These are phyloP conservation scores for Talpa occidentalis DNA, from an alignment of 2,113 vertebrate genomes.

Conservation along the genomic window DNA sequence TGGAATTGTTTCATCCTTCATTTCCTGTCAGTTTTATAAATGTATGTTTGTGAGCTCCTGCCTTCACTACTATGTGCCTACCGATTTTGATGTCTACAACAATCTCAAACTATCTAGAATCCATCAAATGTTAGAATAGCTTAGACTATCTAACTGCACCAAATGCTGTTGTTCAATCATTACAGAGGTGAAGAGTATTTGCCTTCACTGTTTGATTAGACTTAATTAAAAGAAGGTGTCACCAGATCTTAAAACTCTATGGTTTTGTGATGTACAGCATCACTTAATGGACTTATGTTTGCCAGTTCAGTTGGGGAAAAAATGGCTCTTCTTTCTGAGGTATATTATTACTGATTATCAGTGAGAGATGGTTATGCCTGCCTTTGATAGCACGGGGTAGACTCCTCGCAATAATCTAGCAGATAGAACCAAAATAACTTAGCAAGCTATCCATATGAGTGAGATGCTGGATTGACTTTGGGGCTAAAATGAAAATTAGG, in stretches of 20 bases:
- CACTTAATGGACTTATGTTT: background rate
- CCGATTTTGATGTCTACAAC: background rate
- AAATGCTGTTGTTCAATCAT: background rate
- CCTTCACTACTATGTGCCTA: background rate
- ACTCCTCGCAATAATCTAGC: background rate
- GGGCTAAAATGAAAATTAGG: background rate
- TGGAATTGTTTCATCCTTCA: background rate
- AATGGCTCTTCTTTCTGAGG: background rate
- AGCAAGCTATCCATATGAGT: background rate
- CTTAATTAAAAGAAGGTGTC: background rate
- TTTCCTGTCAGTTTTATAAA: background rate
- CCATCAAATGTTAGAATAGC: background rate
- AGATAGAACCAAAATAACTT: background rate
- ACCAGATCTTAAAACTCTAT: background rate
- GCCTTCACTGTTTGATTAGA: slow-evolving; percentile 12
- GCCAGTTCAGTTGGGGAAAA: background rate
- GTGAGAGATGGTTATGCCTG: background rate
- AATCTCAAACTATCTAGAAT: background rate
- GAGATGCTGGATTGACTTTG: background rate
- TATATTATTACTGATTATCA: background rate
- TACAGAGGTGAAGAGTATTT: background rate
- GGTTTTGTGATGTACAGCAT: background rate
- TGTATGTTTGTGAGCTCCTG: background rate
- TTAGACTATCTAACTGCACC: background rate
- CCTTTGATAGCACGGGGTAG: background rate